Conservation (phyloP, 2,113 vertebrate species). For the Oreochromis tanganicae region DNA sequence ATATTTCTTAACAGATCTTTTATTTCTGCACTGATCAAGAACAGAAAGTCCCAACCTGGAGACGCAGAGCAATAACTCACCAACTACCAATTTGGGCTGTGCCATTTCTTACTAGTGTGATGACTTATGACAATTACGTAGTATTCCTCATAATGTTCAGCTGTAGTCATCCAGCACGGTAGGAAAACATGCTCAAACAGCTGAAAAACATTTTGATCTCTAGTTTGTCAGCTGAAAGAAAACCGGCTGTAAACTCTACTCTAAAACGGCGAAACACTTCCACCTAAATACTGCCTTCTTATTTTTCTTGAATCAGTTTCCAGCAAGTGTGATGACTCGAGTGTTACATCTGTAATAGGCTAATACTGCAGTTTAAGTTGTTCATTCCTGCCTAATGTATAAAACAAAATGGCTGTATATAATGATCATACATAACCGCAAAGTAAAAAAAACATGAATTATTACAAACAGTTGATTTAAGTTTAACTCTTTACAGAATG, state of each 20-base stretch:
- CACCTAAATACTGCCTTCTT: slow-evolving; percentile 22
- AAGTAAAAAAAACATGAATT: slow-evolving; percentile 35
- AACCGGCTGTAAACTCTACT: not conserved
- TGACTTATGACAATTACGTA: not conserved
- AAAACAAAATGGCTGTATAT: slow-evolving; percentile 46
- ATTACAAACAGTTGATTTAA: slow-evolving; percentile 1
- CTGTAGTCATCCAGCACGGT: not conserved
- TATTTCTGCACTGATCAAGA: not conserved
- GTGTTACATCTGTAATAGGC: slow-evolving; percentile 29
- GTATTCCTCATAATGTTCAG: not conserved
- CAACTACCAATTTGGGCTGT: not conserved
- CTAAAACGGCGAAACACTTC: not conserved
- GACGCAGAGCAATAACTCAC: not conserved
- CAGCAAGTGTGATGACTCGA: slow-evolving; percentile 19
- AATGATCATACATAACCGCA: slow-evolving; percentile 59
- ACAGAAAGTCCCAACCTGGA: not conserved
- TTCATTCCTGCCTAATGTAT: slow-evolving; percentile 36
- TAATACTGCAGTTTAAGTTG: slow-evolving; percentile 69
- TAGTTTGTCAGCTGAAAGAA: not conserved
- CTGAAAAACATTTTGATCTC: not conserved
- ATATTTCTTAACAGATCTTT: slow-evolving; percentile 10
- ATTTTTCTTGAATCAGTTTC: not conserved
- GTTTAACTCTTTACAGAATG: slow-evolving; percentile 53
- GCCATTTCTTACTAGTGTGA: not conserved
- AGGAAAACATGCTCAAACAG: not conserved